These are phyloP conservation scores for Tokudaia muenninki DNA, from an alignment of 2,797 vertebrate genomes.

Conservation along the genomic window DNA sequence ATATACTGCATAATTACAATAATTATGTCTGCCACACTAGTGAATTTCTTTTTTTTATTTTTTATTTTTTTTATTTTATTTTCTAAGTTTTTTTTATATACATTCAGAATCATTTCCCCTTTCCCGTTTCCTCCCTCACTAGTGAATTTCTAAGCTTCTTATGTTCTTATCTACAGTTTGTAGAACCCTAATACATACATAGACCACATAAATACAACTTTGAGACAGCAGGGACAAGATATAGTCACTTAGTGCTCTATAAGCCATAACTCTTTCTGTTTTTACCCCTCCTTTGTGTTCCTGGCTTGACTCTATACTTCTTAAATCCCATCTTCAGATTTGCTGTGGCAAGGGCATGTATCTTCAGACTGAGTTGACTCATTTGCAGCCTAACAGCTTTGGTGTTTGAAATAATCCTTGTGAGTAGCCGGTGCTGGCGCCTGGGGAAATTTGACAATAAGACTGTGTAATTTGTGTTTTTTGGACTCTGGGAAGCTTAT, in stretches of 20 bases:
- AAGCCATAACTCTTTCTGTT: neutral
- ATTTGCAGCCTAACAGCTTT: neutral
- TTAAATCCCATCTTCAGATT: neutral
- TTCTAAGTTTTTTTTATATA: too few relatives aligned
- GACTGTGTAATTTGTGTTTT: rapidly evolving
- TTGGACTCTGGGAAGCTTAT: constrained; percentile 30
- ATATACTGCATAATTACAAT: neutral
- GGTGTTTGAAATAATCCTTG: neutral
- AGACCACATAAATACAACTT: neutral
- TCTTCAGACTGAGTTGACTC: neutral
- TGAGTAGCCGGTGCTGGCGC: neutral
- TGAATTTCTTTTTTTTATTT: too few relatives aligned
- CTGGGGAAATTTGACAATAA: neutral
- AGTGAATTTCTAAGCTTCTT: neutral
- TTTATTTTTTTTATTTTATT: too few relatives aligned
- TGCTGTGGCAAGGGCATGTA: too few relatives aligned
- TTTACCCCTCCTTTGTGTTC: neutral
- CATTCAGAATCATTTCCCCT: too few relatives aligned
- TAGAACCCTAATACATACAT: neutral
- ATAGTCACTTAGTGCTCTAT: neutral
- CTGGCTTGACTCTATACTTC: neutral
- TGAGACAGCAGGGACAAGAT: neutral
- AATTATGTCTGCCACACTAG: neutral
- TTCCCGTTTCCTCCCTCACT: too few relatives aligned
- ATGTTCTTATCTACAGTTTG: neutral